These are phyloP conservation scores for Lutraria rhynchaena DNA, from an alignment of 1,140 invertebrate species.

Conservation along the genomic window DNA sequence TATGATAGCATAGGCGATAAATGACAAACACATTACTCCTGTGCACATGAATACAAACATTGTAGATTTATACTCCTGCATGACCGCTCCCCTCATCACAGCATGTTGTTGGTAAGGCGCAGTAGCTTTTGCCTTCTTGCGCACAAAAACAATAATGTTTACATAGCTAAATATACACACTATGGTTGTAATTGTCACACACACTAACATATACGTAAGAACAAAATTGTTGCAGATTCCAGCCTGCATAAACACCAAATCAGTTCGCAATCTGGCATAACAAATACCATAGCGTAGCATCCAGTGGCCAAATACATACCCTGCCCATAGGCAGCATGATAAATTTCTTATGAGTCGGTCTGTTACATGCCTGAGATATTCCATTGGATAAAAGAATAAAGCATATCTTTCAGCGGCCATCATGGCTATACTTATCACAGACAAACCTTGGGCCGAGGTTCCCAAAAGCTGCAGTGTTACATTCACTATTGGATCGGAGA, in stretches of 20 bases:
- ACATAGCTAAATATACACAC: too few species aligned
- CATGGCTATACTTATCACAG: background rate
- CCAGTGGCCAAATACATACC: background rate
- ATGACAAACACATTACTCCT: too few species aligned
- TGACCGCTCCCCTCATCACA: too few species aligned
- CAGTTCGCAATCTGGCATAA: background rate
- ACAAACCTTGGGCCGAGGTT: background rate
- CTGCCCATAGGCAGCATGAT: background rate
- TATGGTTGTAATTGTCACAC: background rate
- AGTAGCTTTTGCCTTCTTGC: too few species aligned
- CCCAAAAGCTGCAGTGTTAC: background rate
- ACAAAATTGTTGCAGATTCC: conserved; percentile 1
- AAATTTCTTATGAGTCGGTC: background rate
- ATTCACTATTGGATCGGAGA: background rate
- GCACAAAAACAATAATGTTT: too few species aligned
- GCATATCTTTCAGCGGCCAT: background rate
- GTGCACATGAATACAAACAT: too few species aligned
- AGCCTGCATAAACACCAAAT: background rate
- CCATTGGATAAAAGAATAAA: background rate
- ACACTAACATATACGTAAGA: background rate
- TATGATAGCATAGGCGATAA: too few species aligned
- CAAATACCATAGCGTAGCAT: background rate
- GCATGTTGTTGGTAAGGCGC: too few species aligned
- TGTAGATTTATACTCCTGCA: too few species aligned
- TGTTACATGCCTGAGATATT: background rate